A percentile compares a stretch with the other conserved stretches of the same genome.
phyloP scores from a whole-genome alignment of 2,113 vertebrate species.

The Marmota flaviventris region DNA sequence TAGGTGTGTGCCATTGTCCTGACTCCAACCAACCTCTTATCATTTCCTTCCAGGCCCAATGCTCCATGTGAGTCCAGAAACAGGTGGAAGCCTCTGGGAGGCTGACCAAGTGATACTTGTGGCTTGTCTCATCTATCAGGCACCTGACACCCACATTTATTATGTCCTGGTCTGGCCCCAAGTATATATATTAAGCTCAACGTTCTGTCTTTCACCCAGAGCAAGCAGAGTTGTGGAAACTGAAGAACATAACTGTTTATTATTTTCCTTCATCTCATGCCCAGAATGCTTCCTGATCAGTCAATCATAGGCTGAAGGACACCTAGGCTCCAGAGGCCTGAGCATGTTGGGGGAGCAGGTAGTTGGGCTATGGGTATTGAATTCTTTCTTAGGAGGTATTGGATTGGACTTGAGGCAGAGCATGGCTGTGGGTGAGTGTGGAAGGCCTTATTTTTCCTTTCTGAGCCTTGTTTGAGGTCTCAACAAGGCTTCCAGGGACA shows the following conservation, averaged over 20 bases:
- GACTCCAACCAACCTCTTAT: neutral
- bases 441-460: slow-evolving; percentile 10
- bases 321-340: neutral
- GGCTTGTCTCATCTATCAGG: slow-evolving; percentile 8
- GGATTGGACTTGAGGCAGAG: neutral
- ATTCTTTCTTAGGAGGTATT: neutral
- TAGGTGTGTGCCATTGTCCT: too few species aligned
- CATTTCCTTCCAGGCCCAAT: neutral
- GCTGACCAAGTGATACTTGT: neutral
- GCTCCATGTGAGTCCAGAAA: neutral
- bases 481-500: neutral
- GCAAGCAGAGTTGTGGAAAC: slow-evolving; percentile 5
- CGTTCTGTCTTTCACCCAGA: slow-evolving; percentile 45
- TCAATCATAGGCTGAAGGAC: neutral
- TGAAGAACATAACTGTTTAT: neutral
- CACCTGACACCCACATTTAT: neutral
- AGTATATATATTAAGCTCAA: neutral
- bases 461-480: neutral
- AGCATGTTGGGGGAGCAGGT: neutral
- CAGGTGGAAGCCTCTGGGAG: slow-evolving; percentile 30
- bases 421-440: neutral
- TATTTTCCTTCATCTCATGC: slow-evolving; percentile 26
- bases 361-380: neutral
- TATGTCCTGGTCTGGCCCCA: slow-evolving; percentile 21
- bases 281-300: neutral